phyloP scores from a whole-genome alignment of 2,797 vertebrate species.

The Lycodopsis pacificus region DNA sequence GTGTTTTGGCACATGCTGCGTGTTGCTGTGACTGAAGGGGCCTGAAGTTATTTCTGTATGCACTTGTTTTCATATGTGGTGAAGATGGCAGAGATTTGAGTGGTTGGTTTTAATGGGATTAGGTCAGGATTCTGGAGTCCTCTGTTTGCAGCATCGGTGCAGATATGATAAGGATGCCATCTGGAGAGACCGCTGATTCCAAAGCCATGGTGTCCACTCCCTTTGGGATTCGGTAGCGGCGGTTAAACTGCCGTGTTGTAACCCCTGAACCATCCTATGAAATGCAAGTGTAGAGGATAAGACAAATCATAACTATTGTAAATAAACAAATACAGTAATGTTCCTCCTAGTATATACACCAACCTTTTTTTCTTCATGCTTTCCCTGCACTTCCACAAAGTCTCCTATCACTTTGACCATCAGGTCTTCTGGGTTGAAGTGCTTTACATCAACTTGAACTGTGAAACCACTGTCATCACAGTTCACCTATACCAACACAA shows the following conservation, averaged over 20 bases:
- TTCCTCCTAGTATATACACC: conserved; percentile 23
- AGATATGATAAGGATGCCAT: conserved; percentile 82
- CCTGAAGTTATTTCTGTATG: conserved; percentile 35
- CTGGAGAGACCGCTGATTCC: conserved; percentile 83
- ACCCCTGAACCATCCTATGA: conserved; percentile 77
- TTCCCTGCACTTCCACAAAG: conserved; percentile 87
- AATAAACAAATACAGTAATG: background rate
- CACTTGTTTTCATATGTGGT: conserved; percentile 41
- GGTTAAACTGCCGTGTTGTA: conserved; percentile 84
- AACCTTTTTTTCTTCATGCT: conserved; percentile 85
- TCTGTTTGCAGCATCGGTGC: conserved; percentile 80
- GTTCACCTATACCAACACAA: conserved; percentile 75
- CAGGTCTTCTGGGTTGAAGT: conserved; percentile 83
- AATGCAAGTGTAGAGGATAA: background rate
- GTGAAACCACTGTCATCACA: conserved; percentile 82
- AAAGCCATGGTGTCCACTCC: conserved; percentile 83
- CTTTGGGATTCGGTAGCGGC: conserved; percentile 84
- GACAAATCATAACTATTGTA: background rate
- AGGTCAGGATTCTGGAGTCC: conserved; percentile 48
- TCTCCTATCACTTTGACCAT: conserved; percentile 84
- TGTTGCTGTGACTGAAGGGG: conserved; percentile 41
- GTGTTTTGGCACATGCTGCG: conserved; percentile 52
- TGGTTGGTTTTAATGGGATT: conserved; percentile 29
- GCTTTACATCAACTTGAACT: conserved; percentile 84
- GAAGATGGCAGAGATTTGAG: conserved; percentile 21